Evolutionary conservation across 2,888 invertebrate genomes (phyloP), one percentile per base, ranked within the genome.

Genomic region (Phengaris arion): DNA sequence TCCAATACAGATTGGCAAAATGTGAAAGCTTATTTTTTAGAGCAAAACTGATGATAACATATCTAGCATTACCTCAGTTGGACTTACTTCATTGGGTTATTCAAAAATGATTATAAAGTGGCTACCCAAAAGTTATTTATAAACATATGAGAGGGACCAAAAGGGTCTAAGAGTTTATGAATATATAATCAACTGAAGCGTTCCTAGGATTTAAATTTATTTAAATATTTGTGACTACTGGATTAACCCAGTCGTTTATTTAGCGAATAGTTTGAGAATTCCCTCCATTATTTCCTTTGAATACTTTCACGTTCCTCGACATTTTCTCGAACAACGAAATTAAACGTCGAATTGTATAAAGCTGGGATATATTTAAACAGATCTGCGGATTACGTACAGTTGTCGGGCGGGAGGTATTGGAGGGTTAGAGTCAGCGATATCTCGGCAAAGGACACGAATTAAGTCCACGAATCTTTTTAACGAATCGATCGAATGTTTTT

Each of bases 91-190:
- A 59, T 59, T 22, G 59, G 59, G 5, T 68, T 68, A 68, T 68
- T 68, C 68, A 46, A 46, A 68, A 68, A 68, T 46, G 13, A 68
- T 68, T 68, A 46, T 68, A n/a, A n/a, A 68, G 68, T 68, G 68
- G 46, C n/a, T 45, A 68, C 46, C 46, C 68, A 13, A 46, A 68
- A 68, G 46, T 68, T 68, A 68, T 68, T 68, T 68, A 68, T 22
- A 68, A 68, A 46, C 46, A 68, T 13, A 68, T n/a, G 68, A 46
- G 46, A 46, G 68, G 68, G 8, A 13, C 46, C 2, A n/a, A 68
- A 68, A 68, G 68, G 68, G 68, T 68, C 68, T 68, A 68, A 68
- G 68, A 68, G 68, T 68, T 68, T 68, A 68, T 68, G 68, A 68
- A 68, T 68, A 68, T 46, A n/a, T 68, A 68, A 68, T 68, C 46